Base-by-base conservation (phyloP, 2,888 invertebrate genomes). In the Cephus pygmeus region DNA sequence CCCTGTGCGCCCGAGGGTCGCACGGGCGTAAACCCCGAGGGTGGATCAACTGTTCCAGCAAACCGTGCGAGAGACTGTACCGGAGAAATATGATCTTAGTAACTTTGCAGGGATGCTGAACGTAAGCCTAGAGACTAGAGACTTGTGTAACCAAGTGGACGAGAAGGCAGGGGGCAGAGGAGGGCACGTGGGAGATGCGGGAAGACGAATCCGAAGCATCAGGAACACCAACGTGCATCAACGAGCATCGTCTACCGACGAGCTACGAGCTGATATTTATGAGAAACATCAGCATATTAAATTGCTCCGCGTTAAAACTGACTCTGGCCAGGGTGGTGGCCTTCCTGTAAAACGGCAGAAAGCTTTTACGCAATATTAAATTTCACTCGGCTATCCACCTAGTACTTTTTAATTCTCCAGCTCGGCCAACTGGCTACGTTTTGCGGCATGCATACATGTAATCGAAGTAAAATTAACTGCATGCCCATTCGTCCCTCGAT, bases 261-360 rank as follows among this genome's bases (percentile, higher is more conserved):
- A 40, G 15, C 40, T 81, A 77, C 78, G 81, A 77, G 69, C 78
- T 73, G 80, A 80, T 83, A 83, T 83, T 83, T 83, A 83, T 80
- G 83, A 78, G 82, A 81, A 78, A 81, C 83, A 83, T 83, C 83
- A 83, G 83, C 83, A 83, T 83, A 83, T 83, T 83, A 83, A 83
- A 83, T 83, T 83, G 82, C 83, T 78, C 78, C 79, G 82, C 83
- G 83, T 83, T 83, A 82, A 83, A 83, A 81, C 83, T 80, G 81
- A 83, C 82, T 80, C 83, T 77, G 78, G 75, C 79, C 35, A 31
- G 33, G 69, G 31, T 69, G 12, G 69, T 69, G n/a, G 69, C 12
- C 15, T 30, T 30, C 69, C 33, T 40, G 79, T 73, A 75, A 77
- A 82, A 83, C 81, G 79, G 79, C 75, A 79, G 80, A 83, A 84